Evolutionary conservation across 1,140 invertebrate genomes (phyloP).

Genomic region (Drosophila orosa): DNA sequence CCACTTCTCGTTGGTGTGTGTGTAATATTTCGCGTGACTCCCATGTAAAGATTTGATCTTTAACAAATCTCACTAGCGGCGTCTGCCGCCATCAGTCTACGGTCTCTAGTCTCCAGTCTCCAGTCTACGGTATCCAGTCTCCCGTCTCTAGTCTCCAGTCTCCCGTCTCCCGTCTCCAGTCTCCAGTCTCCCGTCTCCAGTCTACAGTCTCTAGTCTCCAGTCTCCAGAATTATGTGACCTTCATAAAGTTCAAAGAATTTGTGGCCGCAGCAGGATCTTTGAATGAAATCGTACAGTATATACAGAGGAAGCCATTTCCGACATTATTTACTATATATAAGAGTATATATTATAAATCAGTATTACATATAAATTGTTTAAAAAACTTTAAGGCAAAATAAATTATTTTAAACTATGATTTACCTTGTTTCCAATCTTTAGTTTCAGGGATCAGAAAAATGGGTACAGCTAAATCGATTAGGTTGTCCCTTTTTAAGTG

Average conservation of each 20-base stretch:
- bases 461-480: not conserved
- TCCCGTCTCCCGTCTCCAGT: no score
- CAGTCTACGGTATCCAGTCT: not conserved
- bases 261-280: not conserved
- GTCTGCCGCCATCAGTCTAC: slow-evolving; percentile 22
- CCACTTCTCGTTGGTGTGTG: slow-evolving; percentile 10
- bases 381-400: no score
- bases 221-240: not conserved
- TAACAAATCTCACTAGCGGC: slow-evolving; percentile 58
- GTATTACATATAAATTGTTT: no score
- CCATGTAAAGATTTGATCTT: slow-evolving; percentile 67
- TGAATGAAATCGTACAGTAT: not conserved
- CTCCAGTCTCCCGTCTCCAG: no score
- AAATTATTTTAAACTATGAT: no score
- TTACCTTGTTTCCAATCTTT: no score
- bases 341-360: not conserved
- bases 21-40: slow-evolving; percentile 72
- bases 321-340: not conserved
- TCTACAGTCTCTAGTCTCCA: no score
- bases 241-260: not conserved
- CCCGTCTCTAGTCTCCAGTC: not conserved
- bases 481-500: not conserved
- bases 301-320: not conserved
- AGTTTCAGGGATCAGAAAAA: no score
- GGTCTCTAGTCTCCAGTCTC: slow-evolving; percentile 7